Percentiles rank a stretch among this genome's conserved stretches.
Evolutionary conservation across 2,113 vertebrate genomes (phyloP).

Genomic region (Pomatostomus ruficeps): DNA sequence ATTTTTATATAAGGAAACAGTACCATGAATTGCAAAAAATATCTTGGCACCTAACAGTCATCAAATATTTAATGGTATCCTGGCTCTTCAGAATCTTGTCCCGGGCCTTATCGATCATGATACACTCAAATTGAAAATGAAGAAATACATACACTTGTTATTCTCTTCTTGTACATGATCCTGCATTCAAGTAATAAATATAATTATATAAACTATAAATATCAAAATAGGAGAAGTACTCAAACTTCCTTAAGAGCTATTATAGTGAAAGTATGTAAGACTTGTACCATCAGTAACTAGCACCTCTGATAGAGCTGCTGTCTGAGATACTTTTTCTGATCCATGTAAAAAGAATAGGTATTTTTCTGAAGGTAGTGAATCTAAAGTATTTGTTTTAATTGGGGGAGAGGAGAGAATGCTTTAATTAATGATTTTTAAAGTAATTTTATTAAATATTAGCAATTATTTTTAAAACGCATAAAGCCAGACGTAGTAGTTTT

Average conservation of each 20-base stretch:
- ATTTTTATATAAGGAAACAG: neutral
- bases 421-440: neutral
- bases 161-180: neutral
- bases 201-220: neutral
- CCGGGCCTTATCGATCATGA: neutral
- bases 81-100: neutral
- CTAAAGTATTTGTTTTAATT: neutral
- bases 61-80: neutral
- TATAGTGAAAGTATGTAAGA: neutral
- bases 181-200: neutral
- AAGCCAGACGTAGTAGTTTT: neutral
- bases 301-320: neutral
- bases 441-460: neutral
- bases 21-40: neutral
- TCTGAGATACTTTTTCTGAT: neutral
- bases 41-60: neutral
- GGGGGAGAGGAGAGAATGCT: accelerated
- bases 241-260: neutral
- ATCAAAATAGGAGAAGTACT: neutral
- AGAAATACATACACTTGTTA: neutral
- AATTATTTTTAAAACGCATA: neutral
- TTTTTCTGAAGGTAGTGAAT: neutral
- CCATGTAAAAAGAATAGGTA: neutral
- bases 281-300: neutral
- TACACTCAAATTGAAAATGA: neutral